Percentiles rank a stretch among this genome's conserved stretches.
phyloP scores from a whole-genome alignment of 2,888 invertebrate species.

The Drosophila fulvimacula region DNA sequence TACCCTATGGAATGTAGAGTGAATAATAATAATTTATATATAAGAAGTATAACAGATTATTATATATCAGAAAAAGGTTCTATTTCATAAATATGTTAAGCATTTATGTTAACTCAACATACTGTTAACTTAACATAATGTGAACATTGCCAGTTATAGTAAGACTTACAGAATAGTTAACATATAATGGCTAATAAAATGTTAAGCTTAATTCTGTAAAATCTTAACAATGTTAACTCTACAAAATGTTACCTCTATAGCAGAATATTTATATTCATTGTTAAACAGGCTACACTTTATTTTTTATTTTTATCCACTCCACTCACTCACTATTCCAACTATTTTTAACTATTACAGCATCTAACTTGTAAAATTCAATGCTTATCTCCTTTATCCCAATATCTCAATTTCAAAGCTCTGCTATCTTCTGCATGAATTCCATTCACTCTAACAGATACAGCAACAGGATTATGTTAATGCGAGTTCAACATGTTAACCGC shows the following conservation, averaged over 20 bases:
- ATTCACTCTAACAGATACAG: background rate
- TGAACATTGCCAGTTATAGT: background rate
- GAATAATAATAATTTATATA: background rate
- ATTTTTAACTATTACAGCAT: background rate
- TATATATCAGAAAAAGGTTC: no score
- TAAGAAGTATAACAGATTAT: background rate
- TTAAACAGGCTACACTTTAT: no score
- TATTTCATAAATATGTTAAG: no score
- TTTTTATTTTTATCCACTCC: no score
- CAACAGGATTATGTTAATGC: conserved; percentile 19
- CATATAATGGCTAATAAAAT: background rate
- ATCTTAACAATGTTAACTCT: background rate
- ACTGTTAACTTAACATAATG: background rate
- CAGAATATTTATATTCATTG: no score
- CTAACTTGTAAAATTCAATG: background rate
- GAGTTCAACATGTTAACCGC: conserved; percentile 21
- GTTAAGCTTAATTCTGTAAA: background rate
- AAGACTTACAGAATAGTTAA: background rate
- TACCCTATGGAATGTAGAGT: background rate
- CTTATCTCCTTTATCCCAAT: no score
- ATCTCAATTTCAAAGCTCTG: background rate
- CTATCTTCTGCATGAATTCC: background rate
- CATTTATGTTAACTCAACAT: background rate
- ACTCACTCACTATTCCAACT: background rate
- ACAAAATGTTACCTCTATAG: background rate